These are phyloP conservation scores for Sericinus montela DNA, from an alignment of 2,888 invertebrate species.

Conservation along the genomic window DNA sequence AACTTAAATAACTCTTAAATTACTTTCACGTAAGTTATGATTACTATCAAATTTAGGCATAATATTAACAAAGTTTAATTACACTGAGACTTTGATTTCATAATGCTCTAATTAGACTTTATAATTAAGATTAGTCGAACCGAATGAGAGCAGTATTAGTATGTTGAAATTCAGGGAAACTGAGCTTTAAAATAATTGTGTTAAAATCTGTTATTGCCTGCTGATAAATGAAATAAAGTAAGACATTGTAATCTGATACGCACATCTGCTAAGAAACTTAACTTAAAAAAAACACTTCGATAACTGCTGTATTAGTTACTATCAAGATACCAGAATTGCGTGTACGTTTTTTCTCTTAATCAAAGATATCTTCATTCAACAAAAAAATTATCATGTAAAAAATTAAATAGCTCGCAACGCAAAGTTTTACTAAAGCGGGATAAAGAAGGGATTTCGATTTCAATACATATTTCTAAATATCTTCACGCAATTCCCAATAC, in stretches of 20 bases:
- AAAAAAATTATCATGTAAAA: no score
- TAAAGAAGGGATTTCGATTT: no score
- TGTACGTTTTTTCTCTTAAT: not conserved
- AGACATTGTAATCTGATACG: constrained; percentile 30
- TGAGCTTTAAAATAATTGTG: not conserved
- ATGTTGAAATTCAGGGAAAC: not conserved
- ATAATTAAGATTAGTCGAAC: constrained; percentile 13
- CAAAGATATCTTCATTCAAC: no score
- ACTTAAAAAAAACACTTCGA: constrained; percentile 59
- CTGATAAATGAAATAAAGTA: constrained; percentile 26
- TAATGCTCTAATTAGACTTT: constrained; percentile 17
- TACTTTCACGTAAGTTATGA: constrained; percentile 5
- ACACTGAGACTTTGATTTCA: constrained; percentile 12
- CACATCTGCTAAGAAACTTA: constrained; percentile 52
- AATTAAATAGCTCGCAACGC: no score
- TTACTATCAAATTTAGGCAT: constrained; percentile 9
- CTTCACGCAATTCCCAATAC: no score
- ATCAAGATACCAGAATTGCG: constrained; percentile 36
- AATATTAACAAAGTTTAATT: constrained; percentile 15
- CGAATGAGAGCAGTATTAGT: constrained; percentile 9
- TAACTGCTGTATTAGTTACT: constrained; percentile 61
- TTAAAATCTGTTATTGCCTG: constrained; percentile 7
- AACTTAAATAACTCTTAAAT: constrained; percentile 8
- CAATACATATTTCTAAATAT: no score
- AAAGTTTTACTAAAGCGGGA: no score